A percentile compares a stretch with the other conserved stretches of the same genome.
Evolutionary conservation across 1,140 invertebrate genomes (phyloP).

Genomic region (Arion vulgaris): DNA sequence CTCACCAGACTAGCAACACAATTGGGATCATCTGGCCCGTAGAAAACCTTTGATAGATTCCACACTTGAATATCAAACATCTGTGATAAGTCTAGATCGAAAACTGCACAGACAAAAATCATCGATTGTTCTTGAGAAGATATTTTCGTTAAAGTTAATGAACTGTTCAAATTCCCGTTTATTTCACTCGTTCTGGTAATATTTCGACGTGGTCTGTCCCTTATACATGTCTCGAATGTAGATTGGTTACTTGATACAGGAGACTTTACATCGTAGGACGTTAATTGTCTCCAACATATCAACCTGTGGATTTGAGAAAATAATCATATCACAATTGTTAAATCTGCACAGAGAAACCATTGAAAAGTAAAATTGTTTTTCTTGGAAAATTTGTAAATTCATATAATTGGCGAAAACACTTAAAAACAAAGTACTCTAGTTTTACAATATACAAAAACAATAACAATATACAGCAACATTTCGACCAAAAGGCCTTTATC

Average conservation of each 20-base stretch:
- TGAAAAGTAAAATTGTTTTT: no score
- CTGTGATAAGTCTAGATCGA: neutral
- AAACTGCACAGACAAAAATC: neutral
- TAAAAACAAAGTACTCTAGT: no score
- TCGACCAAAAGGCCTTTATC: no score
- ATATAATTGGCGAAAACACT: no score
- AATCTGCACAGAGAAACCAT: no score
- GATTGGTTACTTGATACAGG: neutral
- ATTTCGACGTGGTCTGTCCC: neutral
- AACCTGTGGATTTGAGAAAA: neutral
- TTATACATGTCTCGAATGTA: neutral
- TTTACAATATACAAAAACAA: no score
- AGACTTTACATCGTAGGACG: neutral
- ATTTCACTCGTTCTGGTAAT: neutral
- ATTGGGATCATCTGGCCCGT: neutral
- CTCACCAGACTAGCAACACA: neutral
- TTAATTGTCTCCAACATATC: neutral
- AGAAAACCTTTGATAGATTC: neutral
- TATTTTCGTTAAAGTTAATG: neutral
- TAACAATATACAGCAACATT: no score
- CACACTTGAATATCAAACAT: neutral
- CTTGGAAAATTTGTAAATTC: no score
- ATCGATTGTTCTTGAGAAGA: neutral
- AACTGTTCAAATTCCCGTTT: neutral
- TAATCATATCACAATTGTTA: no score